Evolutionary conservation across 2,888 invertebrate species (phyloP).

Genomic region (Lasioglossum pauxillum): DNA sequence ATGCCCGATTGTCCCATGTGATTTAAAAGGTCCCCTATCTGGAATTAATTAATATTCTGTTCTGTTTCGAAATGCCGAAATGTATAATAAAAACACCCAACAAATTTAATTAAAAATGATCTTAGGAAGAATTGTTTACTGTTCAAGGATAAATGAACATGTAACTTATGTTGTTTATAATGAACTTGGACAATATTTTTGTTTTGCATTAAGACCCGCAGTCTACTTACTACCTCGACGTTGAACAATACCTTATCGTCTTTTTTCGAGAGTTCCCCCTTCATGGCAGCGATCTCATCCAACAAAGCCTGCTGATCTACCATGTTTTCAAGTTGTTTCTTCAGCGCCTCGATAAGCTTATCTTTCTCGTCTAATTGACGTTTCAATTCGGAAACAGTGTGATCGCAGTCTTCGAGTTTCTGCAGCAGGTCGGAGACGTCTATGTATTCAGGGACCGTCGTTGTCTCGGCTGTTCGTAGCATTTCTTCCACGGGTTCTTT

Average conservation of each 20-base stretch:
- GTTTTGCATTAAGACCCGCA: neutral
- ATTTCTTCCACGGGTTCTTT: neutral
- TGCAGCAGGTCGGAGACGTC: slow-evolving; percentile 48
- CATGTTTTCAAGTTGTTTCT: slow-evolving; percentile 56
- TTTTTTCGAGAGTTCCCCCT: slow-evolving; percentile 69
- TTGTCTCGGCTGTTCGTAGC: slow-evolving; percentile 32
- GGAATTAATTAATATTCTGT: slow-evolving; percentile 21
- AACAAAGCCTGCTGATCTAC: slow-evolving; percentile 63
- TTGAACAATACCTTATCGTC: slow-evolving; percentile 71
- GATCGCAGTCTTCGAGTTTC: slow-evolving; percentile 58
- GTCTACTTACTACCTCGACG: neutral
- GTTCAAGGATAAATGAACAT: too few species aligned
- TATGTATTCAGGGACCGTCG: slow-evolving; percentile 51
- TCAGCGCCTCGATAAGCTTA: slow-evolving; percentile 58
- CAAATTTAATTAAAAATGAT: neutral
- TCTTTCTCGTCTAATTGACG: slow-evolving; percentile 72
- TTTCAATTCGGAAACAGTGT: slow-evolving; percentile 60
- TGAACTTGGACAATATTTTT: neutral
- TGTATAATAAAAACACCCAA: neutral
- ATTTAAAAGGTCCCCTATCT: slow-evolving; percentile 69
- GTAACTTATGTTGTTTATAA: too few species aligned
- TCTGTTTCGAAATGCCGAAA: neutral
- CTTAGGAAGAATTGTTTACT: too few species aligned
- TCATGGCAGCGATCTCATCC: slow-evolving; percentile 67
- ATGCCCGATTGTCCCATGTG: slow-evolving; percentile 60